A percentile compares a stretch with the other conserved stretches of the same genome.
Conservation (phyloP, 2,797 vertebrate genomes). For the Gymnocypris eckloni region DNA sequence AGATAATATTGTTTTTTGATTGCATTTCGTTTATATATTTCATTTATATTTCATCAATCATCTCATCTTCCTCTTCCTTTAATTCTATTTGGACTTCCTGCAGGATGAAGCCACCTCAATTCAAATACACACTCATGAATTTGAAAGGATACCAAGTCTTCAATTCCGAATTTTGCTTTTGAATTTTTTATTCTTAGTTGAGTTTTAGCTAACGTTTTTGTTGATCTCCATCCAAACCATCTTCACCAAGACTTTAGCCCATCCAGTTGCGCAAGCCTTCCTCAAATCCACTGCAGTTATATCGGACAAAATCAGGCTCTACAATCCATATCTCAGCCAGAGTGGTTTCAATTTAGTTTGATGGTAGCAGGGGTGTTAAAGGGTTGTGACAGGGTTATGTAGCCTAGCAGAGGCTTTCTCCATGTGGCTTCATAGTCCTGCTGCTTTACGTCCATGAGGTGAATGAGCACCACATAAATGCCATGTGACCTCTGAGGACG, state of each 20-base stretch:
- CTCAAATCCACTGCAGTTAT: slow-evolving; percentile 71
- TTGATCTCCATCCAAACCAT: slow-evolving; percentile 57
- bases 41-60: not conserved
- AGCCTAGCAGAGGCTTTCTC: slow-evolving; percentile 57
- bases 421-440: not conserved
- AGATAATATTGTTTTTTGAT: not conserved
- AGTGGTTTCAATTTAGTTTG: slow-evolving; percentile 78
- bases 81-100: not conserved
- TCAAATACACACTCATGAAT: not conserved
- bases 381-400: slow-evolving; percentile 44
- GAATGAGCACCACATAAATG: slow-evolving; percentile 23
- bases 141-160: not conserved
- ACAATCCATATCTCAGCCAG: slow-evolving; percentile 80
- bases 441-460: not conserved
- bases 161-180: not conserved
- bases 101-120: not conserved
- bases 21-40: not conserved
- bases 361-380: slow-evolving; percentile 52
- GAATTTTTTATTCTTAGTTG: not conserved
- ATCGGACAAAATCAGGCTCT: slow-evolving; percentile 86
- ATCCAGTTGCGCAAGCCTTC: slow-evolving; percentile 59
- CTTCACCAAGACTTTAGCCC: slow-evolving; percentile 71
- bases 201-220: not conserved
- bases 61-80: not conserved
- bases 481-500: slow-evolving; percentile 29